A percentile compares a stretch with the other conserved stretches of the same genome.
Evolutionary conservation across 2,113 vertebrate genomes (phyloP).

Genomic region (Urocitellus parryii): DNA sequence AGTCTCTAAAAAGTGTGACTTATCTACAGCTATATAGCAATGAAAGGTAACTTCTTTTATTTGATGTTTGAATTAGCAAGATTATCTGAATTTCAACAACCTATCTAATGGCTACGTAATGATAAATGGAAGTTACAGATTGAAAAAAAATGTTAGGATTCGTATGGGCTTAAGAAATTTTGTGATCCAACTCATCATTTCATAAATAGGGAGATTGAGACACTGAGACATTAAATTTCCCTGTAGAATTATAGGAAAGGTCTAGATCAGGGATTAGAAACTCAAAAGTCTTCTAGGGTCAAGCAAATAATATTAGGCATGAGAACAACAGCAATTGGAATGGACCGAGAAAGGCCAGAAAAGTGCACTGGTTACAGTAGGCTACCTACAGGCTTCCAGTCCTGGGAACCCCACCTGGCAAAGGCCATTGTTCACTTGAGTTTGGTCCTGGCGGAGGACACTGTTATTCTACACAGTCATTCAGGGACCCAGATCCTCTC

Average conservation of each 20-base stretch:
- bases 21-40: background rate
- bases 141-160: background rate
- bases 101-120: background rate
- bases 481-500: background rate
- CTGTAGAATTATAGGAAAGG: background rate
- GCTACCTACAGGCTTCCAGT: background rate
- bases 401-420: background rate
- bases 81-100: conserved; percentile 4
- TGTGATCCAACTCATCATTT: conserved; percentile 8
- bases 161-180: background rate
- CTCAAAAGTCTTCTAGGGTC: background rate
- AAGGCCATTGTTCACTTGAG: background rate
- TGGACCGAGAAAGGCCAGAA: background rate
- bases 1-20: conserved; percentile 1
- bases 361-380: background rate
- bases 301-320: background rate
- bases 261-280: background rate
- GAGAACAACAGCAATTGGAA: background rate
- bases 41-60: conserved; percentile 35
- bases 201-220: background rate
- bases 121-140: background rate
- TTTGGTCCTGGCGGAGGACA: background rate
- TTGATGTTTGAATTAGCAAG: conserved; percentile 19
- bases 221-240: conserved; percentile 20
- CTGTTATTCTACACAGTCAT: background rate